Evolutionary conservation across 2,888 invertebrate genomes (phyloP).

Genomic region (Ypsolopha scabrella): DNA sequence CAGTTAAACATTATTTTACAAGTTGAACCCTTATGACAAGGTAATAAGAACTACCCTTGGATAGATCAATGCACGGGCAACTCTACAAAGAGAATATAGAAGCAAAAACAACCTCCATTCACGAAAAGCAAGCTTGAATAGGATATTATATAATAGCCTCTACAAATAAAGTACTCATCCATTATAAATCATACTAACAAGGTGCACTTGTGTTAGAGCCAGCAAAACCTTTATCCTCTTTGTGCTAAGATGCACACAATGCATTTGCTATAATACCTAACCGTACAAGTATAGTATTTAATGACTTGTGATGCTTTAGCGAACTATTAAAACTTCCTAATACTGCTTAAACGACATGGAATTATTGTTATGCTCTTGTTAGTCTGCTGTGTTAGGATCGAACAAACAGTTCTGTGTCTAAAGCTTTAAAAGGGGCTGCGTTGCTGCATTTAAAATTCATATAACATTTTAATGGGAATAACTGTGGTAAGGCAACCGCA

Average conservation of each 20-base stretch:
- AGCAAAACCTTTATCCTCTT: conserved; percentile 25
- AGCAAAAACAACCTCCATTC: no score
- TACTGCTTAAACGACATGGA: conserved; percentile 1
- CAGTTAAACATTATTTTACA: no score
- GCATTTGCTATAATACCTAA: conserved; percentile 15
- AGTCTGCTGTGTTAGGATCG: no score
- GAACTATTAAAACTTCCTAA: conserved; percentile 23
- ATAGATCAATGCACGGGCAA: no score
- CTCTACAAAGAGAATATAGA: no score
- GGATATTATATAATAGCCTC: neutral
- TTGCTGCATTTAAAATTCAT: no score
- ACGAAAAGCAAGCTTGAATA: neutral
- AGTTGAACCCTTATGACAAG: no score
- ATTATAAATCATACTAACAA: conserved; percentile 47
- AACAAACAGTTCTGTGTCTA: no score
- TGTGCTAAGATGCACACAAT: conserved; percentile 24
- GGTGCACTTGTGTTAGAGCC: conserved; percentile 26
- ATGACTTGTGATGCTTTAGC: conserved; percentile 28
- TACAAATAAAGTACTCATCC: conserved; percentile 2
- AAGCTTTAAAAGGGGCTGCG: no score
- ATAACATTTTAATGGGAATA: no score
- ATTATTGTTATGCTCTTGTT: conserved; percentile 4
- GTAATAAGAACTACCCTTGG: no score
- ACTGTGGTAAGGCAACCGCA: conserved; percentile 19
- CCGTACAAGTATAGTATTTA: conserved; percentile 10